These are phyloP conservation scores for Athripsodes cinereus DNA, from an alignment of 2,888 invertebrate species.

Conservation along the genomic window DNA sequence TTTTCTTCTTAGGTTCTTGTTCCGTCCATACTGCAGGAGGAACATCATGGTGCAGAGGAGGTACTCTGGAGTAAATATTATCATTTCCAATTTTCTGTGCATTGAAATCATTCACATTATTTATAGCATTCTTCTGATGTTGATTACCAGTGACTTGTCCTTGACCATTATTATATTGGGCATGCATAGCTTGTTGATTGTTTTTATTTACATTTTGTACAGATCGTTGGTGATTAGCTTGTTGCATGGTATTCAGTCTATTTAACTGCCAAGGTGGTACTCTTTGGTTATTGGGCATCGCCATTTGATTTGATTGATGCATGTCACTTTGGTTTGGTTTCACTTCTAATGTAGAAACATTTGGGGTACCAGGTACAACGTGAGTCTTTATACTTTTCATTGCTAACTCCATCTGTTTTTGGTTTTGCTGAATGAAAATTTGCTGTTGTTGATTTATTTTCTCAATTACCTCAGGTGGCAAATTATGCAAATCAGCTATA, in stretches of 20 bases:
- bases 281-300: conserved; percentile 46
- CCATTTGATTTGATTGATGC: conserved; percentile 6
- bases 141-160: background rate
- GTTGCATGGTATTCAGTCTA: conserved; percentile 29
- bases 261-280: conserved; percentile 58
- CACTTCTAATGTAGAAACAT: conserved; percentile 33
- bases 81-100: conserved; percentile 34
- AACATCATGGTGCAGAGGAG: conserved; percentile 66
- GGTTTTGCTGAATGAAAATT: conserved; percentile 51
- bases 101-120: background rate
- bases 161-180: conserved; percentile 12
- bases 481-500: conserved; percentile 27
- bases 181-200: conserved; percentile 16
- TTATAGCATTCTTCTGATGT: conserved; percentile 7
- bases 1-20: conserved; percentile 55
- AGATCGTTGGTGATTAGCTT: conserved; percentile 17
- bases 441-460: conserved; percentile 53
- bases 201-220: conserved; percentile 18
- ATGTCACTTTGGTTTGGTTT: conserved; percentile 11
- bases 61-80: conserved; percentile 61
- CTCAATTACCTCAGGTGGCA: conserved; percentile 50
- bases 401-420: conserved; percentile 49
- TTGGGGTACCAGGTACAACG: conserved; percentile 31
- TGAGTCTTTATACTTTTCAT: conserved; percentile 42
- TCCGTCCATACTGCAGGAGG: conserved; percentile 49